These are phyloP conservation scores for Orestias chungarensis DNA, from an alignment of 2,797 vertebrate species.

Conservation along the genomic window DNA sequence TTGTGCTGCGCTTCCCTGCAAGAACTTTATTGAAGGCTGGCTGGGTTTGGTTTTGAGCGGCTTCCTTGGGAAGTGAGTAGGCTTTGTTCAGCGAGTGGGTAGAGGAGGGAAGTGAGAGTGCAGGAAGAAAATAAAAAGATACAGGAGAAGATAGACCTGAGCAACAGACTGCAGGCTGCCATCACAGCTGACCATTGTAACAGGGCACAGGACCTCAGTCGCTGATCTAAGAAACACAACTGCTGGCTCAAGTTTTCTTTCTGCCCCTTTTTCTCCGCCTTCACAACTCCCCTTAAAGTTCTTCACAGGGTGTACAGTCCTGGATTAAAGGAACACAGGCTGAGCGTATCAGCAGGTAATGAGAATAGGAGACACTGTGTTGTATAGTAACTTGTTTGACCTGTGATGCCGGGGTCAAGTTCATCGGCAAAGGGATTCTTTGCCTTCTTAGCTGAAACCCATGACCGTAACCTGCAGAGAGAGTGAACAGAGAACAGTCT, in stretches of 20 bases:
- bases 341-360: slow-evolving; percentile 61
- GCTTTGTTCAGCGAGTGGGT: slow-evolving; percentile 40
- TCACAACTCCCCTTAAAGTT: slow-evolving; percentile 18
- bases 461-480: slow-evolving; percentile 41
- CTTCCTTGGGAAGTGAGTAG: slow-evolving; percentile 43
- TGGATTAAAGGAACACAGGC: slow-evolving; percentile 38
- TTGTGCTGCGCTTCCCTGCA: slow-evolving; percentile 69
- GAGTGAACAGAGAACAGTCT: background rate
- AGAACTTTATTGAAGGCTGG: slow-evolving; percentile 70
- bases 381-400: slow-evolving; percentile 67
- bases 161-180: slow-evolving; percentile 45
- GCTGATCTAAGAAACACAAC: slow-evolving; percentile 71
- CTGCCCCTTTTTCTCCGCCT: slow-evolving; percentile 25
- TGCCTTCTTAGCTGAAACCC: slow-evolving; percentile 46
- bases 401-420: slow-evolving; percentile 64
- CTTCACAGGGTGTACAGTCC: slow-evolving; percentile 58
- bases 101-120: slow-evolving; percentile 28
- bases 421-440: slow-evolving; percentile 58
- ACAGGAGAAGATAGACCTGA: slow-evolving; percentile 29
- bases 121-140: slow-evolving; percentile 3
- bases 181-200: slow-evolving; percentile 53
- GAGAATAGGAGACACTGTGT: slow-evolving; percentile 41
- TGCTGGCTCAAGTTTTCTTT: slow-evolving; percentile 42
- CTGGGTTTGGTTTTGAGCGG: slow-evolving; percentile 49
- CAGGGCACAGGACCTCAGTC: slow-evolving; percentile 43